Conservation (phyloP, 2,888 invertebrate species). For the Nephrotoma appendiculata region DNA sequence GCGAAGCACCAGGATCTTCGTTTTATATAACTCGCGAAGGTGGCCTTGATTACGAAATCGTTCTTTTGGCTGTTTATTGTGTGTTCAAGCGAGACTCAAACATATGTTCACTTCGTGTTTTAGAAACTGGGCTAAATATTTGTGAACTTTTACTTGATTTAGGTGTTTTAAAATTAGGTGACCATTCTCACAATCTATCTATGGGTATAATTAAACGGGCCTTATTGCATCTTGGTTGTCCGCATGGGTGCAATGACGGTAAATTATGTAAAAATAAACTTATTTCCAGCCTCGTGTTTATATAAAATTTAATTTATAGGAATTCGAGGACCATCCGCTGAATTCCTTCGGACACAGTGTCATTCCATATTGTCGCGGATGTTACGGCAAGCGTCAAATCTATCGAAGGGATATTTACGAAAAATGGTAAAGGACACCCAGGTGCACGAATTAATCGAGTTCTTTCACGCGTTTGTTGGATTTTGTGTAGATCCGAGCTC, state of each 20-base stretch:
- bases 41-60: constrained; percentile 80
- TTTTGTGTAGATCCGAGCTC: constrained; percentile 88
- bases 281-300: background rate
- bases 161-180: constrained; percentile 53
- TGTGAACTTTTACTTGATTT: constrained; percentile 85
- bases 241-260: constrained; percentile 81
- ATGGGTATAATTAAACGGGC: constrained; percentile 31
- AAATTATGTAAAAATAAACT: constrained; percentile 28
- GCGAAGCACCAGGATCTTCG: constrained; percentile 76
- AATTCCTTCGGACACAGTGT: constrained; percentile 78
- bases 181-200: constrained; percentile 31
- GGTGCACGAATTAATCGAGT: constrained; percentile 74
- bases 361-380: constrained; percentile 62
- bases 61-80: constrained; percentile 67
- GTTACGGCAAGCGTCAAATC: constrained; percentile 44
- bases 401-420: constrained; percentile 40
- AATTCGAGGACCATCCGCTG: constrained; percentile 71
- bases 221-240: constrained; percentile 82
- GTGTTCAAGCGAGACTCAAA: constrained; percentile 73
- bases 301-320: constrained; percentile 23
- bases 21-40: constrained; percentile 93
- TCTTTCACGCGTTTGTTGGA: constrained; percentile 89
- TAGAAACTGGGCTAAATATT: constrained; percentile 85
- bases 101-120: constrained; percentile 73
- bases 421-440: constrained; percentile 66